Evolutionary conservation across 2,797 vertebrate genomes (phyloP), one percentile per base, ranked within the genome.

Genomic region (Stomatorhinus walkeri): DNA sequence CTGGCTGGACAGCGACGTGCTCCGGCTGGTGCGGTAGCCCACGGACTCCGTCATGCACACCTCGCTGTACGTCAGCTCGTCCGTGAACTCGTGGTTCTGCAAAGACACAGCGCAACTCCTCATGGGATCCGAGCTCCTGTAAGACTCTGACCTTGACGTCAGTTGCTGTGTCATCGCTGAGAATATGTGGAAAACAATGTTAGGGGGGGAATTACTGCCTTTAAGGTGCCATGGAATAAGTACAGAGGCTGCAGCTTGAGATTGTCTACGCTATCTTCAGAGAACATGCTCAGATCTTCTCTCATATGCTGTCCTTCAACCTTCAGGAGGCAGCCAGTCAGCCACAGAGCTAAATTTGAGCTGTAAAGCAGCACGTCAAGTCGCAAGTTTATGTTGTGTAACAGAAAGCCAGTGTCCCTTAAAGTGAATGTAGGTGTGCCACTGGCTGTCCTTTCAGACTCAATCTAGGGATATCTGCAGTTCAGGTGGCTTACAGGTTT

Each of bases 1-100:
- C 88, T 97, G 97, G 93, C 97, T 97, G 92, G 97, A 98, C 87
- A 97, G 92, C 1, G 97, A 97, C 0, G 97, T 98, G 94, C 97
- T 98, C 87, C 97, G 96, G 91, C 97, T 98, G 90, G 96, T 97
- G 72, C 95, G 94, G 91, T 94, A 97, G 89, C 96, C 97, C 83
- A 96, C 93, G 0, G 97, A 97, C 92, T 97, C 96, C 0, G 96
- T 95, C 93, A 97, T 96, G 12, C 97, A 95, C 61, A 97, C 93
- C 92, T 97, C 96, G 0, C 96, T 96, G 93, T 94, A 96, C 14
- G 94, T 95, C 49, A 95, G 91, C 89, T 96, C 95, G 0, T 96
- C 95, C 0, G 95, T 95, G 90, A 96, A 96, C 90, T 96, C 95
- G 2, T 96, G 95, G 88, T 94, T 95, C 96, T 96, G 90, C 19